Conservation (phyloP, 2,113 vertebrate species). For the Alexandromys fortis region DNA sequence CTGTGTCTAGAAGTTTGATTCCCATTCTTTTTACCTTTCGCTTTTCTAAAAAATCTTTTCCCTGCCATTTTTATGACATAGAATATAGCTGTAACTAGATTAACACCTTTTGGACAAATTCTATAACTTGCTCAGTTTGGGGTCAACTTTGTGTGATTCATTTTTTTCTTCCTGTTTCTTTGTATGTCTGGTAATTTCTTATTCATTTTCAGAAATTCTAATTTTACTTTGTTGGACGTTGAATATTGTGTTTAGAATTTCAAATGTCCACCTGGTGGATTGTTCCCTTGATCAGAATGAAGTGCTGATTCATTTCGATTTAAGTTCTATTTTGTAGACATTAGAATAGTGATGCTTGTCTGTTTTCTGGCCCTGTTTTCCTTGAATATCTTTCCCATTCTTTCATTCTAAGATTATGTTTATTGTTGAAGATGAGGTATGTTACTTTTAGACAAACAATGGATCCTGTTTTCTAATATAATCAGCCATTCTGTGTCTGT, state of each 20-base stretch:
- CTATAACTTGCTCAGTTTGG: neutral
- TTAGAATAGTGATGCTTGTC: neutral
- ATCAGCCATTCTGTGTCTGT: neutral
- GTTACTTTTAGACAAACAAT: neutral
- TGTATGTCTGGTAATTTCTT: neutral
- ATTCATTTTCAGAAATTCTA: neutral
- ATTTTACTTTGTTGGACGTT: slow-evolving; percentile 5
- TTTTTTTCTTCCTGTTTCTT: neutral
- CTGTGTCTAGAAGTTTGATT: neutral
- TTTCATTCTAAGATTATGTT: neutral
- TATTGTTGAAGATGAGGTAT: neutral
- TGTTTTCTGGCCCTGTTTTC: neutral
- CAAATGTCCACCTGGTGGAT: neutral
- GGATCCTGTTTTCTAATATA: neutral
- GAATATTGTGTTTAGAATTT: neutral
- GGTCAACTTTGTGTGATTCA: neutral
- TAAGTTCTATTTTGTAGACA: neutral
- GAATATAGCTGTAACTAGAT: neutral
- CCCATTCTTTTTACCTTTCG: neutral
- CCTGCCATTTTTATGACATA: neutral
- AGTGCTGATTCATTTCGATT: neutral
- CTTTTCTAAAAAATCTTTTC: slow-evolving; percentile 38
- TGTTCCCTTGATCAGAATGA: neutral
- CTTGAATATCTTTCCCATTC: neutral
- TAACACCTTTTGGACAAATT: neutral